Conservation (phyloP, 2,888 invertebrate genomes). For the Euspilapteryx auroguttella region DNA sequence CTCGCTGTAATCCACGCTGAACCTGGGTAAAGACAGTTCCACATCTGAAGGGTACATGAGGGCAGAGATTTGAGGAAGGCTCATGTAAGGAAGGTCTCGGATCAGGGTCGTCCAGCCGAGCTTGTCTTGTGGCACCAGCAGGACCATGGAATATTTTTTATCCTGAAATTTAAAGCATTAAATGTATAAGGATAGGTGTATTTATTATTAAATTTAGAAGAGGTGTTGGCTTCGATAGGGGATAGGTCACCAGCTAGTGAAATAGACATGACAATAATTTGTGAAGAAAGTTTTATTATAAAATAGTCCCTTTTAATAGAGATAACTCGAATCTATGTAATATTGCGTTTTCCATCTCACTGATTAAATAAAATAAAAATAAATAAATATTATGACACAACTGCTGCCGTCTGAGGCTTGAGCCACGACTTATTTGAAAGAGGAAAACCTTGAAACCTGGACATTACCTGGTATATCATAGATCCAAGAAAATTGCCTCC, state of each 20-base stretch:
- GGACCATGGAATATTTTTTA: conserved; percentile 62
- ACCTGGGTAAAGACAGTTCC: conserved; percentile 60
- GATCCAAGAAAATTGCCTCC: no score
- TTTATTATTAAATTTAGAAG: no score
- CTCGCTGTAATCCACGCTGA: conserved; percentile 57
- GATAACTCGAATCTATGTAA: no score
- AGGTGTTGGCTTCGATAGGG: no score
- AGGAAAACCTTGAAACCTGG: conserved; percentile 10
- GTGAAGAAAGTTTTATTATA: neutral
- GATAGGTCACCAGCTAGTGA: no score
- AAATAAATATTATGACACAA: no score
- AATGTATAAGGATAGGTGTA: no score
- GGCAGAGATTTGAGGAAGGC: conserved; percentile 43
- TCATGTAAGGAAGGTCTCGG: conserved; percentile 58
- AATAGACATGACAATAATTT: neutral
- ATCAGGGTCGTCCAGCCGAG: conserved; percentile 47
- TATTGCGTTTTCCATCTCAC: no score
- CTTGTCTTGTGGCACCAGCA: conserved; percentile 60
- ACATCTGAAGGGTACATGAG: conserved; percentile 50
- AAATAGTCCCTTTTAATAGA: neutral
- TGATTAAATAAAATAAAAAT: no score
- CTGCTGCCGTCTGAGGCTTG: no score
- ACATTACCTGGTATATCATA: no score
- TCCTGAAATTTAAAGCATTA: conserved; percentile 36
- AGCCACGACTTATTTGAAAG: neutral